Percentiles rank a stretch among this genome's conserved stretches.
phyloP scores from a whole-genome alignment of 2,888 invertebrate species.

The Lasioglossum villosulum region DNA sequence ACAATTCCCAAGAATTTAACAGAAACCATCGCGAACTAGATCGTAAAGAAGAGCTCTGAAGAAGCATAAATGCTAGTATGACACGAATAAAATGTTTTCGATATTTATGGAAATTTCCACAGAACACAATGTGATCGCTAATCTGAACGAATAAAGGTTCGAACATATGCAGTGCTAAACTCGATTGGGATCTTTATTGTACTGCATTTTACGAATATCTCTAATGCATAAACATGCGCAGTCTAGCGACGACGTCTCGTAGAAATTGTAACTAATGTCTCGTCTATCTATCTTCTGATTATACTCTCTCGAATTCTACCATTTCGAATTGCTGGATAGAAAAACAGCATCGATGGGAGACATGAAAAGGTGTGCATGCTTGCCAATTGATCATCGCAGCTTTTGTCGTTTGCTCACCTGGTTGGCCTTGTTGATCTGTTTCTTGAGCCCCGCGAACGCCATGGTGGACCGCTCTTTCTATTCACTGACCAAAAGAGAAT shows the following conservation, averaged over 20 bases:
- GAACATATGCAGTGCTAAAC: neutral
- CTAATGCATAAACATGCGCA: neutral
- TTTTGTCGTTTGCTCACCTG: conserved; percentile 89
- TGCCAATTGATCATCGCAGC: neutral
- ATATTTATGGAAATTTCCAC: neutral
- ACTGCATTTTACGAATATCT: neutral
- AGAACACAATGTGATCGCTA: neutral
- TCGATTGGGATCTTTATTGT: neutral
- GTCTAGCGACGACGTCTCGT: neutral
- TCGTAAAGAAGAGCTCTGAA: neutral
- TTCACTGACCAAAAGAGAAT: conserved; percentile 3
- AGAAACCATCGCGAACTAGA: neutral
- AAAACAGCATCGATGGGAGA: neutral
- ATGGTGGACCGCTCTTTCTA: conserved; percentile 86
- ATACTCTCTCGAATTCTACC: neutral
- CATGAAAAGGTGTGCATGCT: neutral
- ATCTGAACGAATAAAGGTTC: neutral
- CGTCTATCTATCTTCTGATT: neutral
- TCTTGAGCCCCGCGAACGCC: conserved; percentile 99
- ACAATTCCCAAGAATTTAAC: neutral
- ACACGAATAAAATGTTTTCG: neutral
- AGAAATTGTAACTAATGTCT: neutral
- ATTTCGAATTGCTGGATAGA: neutral
- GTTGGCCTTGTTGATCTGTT: conserved; percentile 99
- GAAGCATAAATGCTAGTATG: neutral